Evolutionary conservation across 2,113 vertebrate species (phyloP).

Genomic region (Pollachius pollachius): DNA sequence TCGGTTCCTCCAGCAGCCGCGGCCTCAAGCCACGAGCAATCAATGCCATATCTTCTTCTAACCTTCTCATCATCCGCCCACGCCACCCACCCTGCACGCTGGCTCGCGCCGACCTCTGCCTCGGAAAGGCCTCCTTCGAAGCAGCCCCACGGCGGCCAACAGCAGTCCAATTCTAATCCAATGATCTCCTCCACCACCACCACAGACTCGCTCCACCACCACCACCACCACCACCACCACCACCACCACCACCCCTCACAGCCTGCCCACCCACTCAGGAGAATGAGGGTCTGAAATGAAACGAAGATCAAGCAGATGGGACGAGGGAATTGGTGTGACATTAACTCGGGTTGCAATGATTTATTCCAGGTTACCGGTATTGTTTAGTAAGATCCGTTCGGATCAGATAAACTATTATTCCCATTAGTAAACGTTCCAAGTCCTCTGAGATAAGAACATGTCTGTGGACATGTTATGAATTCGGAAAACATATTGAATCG

Average conservation of each 20-base stretch:
- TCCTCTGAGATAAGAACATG: no score
- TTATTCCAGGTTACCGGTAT: no score
- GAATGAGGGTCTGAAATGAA: slow-evolving; percentile 48
- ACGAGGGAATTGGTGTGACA: background rate
- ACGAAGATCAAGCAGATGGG: slow-evolving; percentile 43
- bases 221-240: slow-evolving; percentile 5
- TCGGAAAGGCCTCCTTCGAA: slow-evolving; percentile 48
- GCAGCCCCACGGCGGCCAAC: slow-evolving; percentile 43
- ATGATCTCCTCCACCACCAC: slow-evolving; percentile 41
- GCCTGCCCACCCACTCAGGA: slow-evolving; percentile 35
- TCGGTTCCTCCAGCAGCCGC: slow-evolving; percentile 33
- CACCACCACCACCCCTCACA: slow-evolving; percentile 12
- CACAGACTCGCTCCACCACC: background rate
- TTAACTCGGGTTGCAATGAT: background rate
- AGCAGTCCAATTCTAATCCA: slow-evolving; percentile 61
- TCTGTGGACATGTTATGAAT: no score
- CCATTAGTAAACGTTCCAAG: no score
- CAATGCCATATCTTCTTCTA: slow-evolving; percentile 65
- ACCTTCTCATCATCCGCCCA: slow-evolving; percentile 57
- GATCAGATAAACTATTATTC: no score
- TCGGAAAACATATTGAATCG: no score
- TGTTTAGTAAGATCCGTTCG: no score
- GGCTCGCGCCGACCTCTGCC: slow-evolving; percentile 21
- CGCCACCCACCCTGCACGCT: slow-evolving; percentile 48
- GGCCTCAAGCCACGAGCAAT: slow-evolving; percentile 64